Evolutionary conservation across 1,140 invertebrate species (phyloP).

Genomic region (Drosophila orena): DNA sequence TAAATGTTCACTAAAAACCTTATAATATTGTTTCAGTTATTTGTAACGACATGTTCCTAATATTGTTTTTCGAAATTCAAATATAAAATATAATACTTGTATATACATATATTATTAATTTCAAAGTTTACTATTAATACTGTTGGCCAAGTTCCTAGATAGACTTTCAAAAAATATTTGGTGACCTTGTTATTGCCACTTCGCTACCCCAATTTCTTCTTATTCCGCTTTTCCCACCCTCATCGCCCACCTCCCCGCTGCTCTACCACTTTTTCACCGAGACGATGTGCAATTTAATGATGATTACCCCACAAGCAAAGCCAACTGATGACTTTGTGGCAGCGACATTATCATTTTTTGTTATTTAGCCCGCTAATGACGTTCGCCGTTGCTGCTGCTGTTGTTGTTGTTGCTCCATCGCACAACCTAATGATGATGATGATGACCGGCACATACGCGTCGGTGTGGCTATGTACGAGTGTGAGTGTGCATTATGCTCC

Average conservation of each 20-base stretch:
- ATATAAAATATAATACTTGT: too few species aligned
- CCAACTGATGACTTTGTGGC: constrained; percentile 48
- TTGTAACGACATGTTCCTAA: too few species aligned
- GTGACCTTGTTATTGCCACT: constrained; percentile 43
- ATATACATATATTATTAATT: background rate
- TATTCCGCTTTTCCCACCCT: constrained; percentile 4
- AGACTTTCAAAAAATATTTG: constrained; percentile 25
- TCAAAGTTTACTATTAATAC: background rate
- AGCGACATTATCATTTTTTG: constrained; percentile 82
- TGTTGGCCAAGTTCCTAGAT: constrained; percentile 1
- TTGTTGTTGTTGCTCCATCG: constrained; percentile 22
- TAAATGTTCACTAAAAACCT: too few species aligned
- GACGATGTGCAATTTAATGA: constrained; percentile 76
- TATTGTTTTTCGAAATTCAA: too few species aligned
- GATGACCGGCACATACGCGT: constrained; percentile 69
- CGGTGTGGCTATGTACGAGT: constrained; percentile 25
- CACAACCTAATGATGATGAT: constrained; percentile 83
- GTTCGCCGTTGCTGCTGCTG: constrained; percentile 52
- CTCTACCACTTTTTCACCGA: background rate
- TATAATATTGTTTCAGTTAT: too few species aligned
- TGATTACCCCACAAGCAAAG: constrained; percentile 78
- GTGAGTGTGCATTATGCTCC: constrained; percentile 36
- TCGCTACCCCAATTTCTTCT: background rate
- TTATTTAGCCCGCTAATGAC: constrained; percentile 83
- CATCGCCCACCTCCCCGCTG: background rate